Evolutionary conservation across 2,113 vertebrate species (phyloP), one percentile per base, ranked within the genome.

Genomic region (Sander vitreus): DNA sequence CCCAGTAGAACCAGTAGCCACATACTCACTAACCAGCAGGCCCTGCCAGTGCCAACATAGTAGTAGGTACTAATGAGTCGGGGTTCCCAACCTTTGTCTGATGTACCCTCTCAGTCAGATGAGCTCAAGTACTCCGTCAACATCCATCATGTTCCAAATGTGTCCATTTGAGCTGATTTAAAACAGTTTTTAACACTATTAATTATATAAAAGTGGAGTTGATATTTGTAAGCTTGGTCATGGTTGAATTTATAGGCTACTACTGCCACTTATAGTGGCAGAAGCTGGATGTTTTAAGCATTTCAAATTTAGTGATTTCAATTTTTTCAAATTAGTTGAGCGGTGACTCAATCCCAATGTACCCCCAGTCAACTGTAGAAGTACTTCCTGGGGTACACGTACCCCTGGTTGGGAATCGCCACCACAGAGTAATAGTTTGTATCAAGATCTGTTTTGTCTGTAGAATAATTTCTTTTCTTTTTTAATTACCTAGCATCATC

Each of bases 11-110:
- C 43, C 76, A 47, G 80, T 13, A 23, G 48, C 39, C 33, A 36
- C 54, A 16, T 18, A 23, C 36, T 45, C 21, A 14, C 33, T 78
- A 59, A 66, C 50, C 58, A 73, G 60, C 43, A 69, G 67, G 25
- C 14, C 48, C 54, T 25, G 65, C 23, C 43, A 33, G 4, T n/a
- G 16, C 43, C 51, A 60, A n/a, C 39, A 27, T 47, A 5, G 0
- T 33, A 33, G 6, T 23, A 8, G 27, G 3, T 50, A n/a, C 11
- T 14, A 50, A 43, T 43, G 14, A 39, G n/a, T 36, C 7, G 16
- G 5, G n/a, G 4, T 10, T 50, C 47, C 16, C 16, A 25, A 3
- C 12, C 10, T 54, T 47, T 33, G 48, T 80, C 16, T 36, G 11
- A 57, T 30, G 30, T 5, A 59, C 9, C 59, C 68, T n/a, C 45